These are phyloP conservation scores for Oophaga pumilio DNA, from an alignment of 2,113 vertebrate genomes.

Conservation along the genomic window DNA sequence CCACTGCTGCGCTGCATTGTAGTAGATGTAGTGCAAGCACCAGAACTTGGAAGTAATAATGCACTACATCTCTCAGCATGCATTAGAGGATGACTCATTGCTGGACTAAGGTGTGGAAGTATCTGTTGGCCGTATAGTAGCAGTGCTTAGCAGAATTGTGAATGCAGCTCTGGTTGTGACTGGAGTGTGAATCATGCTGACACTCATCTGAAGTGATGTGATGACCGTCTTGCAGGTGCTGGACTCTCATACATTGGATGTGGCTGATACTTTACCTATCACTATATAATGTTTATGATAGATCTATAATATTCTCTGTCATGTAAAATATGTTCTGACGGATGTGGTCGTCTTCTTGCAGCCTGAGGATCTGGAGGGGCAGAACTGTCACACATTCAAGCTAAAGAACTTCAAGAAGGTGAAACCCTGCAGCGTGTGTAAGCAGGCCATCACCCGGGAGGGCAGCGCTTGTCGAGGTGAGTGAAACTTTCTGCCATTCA, in stretches of 20 bases:
- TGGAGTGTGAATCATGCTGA: neutral
- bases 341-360: constrained; percentile 60
- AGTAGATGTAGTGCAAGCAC: no score
- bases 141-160: no score
- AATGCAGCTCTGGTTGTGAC: neutral
- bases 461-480: constrained; percentile 92
- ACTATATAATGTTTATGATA: no score
- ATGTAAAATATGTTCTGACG: neutral
- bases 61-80: no score
- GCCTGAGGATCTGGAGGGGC: constrained; percentile 90
- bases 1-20: no score
- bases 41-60: no score
- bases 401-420: constrained; percentile 94
- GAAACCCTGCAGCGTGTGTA: constrained; percentile 89
- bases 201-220: neutral
- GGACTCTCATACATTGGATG: no score
- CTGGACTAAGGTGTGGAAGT: no score
- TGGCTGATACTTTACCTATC: no score
- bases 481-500: constrained; percentile 59
- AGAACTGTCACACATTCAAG: constrained; percentile 87
- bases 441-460: constrained; percentile 86
- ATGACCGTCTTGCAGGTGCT: neutral
- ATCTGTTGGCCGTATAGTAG: no score
- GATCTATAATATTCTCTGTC: no score
- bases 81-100: no score